Evolutionary conservation across 2,797 vertebrate species (phyloP).

Genomic region (Labroides dimidiatus): DNA sequence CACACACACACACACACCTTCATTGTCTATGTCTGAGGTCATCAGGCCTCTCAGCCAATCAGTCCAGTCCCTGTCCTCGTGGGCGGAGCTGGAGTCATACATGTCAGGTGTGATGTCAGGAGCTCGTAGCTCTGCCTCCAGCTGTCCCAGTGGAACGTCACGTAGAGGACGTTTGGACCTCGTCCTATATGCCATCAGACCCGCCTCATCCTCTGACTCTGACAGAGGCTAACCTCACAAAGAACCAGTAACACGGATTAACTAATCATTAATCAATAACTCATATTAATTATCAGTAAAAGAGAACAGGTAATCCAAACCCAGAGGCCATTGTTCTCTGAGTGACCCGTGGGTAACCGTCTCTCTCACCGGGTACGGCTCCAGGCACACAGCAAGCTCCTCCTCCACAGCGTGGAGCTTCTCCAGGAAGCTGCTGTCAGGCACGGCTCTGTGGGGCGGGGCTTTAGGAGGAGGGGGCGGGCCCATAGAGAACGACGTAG

Average conservation of each 20-base stretch:
- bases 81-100: constrained; percentile 88
- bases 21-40: constrained; percentile 90
- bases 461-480: constrained; percentile 73
- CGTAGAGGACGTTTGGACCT: constrained; percentile 93
- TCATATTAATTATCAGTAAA: neutral
- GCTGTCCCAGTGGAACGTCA: constrained; percentile 89
- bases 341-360: too few species aligned
- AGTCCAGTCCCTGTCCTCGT: constrained; percentile 93
- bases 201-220: constrained; percentile 68
- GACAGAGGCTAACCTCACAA: constrained; percentile 44
- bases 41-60: constrained; percentile 94
- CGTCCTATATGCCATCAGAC: constrained; percentile 92
- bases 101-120: constrained; percentile 97
- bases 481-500: constrained; percentile 57
- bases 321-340: too few species aligned
- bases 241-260: neutral
- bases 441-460: constrained; percentile 70
- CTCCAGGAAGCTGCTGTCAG: constrained; percentile 89
- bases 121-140: constrained; percentile 93
- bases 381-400: constrained; percentile 89
- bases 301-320: too few species aligned
- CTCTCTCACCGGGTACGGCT: constrained; percentile 89
- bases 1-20: constrained; percentile 86
- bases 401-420: constrained; percentile 92
- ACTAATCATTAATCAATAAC: too few species aligned